Base-by-base conservation (phyloP, 2,888 invertebrate genomes). In the Timema podura region DNA sequence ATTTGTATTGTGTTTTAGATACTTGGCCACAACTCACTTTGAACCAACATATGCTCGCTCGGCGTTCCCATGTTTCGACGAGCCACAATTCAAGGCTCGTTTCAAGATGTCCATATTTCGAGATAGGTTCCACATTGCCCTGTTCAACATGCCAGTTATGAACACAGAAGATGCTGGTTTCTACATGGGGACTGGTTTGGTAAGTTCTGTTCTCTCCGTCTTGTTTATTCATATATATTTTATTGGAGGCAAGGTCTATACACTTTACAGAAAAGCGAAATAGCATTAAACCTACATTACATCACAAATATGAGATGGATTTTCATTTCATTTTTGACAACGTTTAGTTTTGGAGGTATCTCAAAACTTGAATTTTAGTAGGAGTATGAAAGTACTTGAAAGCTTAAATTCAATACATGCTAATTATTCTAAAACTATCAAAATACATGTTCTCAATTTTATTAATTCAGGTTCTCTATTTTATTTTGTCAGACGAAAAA, bases 1-100 rank as follows among this genome's bases (percentile, higher is more conserved):
- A 30, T 30, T 30, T 30, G 30, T 30, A 30, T 13, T 16, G 45
- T 13, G 16, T 79, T 79, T 72, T 77, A 89, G 91, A 79, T 87
- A 87, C 83, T 84, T 93, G 76, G 94, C 93, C 0, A 90, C 93
- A 0, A 94, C 94, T 1, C 90, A 92, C 73, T 92, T 93, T 76
- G 91, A 92, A 83, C 84, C 92, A 75, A 92, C 91, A 0, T 90
- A 90, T 76, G 92, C 92, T 2, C 86, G 92, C 45, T 88, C 90
- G 7, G 91, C 92, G 6, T 93, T 93, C 79, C 93, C 93, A 0
- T 93, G 93, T 78, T 88, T 93, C 74, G 93, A 93, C 77, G 93
- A 93, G 77, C 93, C 93, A 0, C 90, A 92, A 73, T 88, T 91
- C 77, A 89, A 93, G 77, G 93, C 93, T 0, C 88, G 88, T 73